Evolutionary conservation across 2,888 invertebrate species (phyloP), one percentile per base, ranked within the genome.

Genomic region (Diplazon laetatorius): DNA sequence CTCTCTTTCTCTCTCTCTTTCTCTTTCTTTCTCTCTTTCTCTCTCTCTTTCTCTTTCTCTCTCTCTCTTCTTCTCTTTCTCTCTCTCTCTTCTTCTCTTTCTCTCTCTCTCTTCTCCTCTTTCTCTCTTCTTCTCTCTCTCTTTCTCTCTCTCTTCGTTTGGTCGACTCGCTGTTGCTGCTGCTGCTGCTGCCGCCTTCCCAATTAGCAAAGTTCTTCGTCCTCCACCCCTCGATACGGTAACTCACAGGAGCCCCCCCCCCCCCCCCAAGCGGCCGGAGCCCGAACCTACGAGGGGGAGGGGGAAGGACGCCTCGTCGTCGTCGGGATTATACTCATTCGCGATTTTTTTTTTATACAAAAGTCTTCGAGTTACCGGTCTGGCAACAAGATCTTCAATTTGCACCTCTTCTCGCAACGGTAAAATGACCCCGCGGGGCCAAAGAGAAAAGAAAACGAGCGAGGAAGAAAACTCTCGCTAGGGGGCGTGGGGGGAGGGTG

Each of bases 191-290:
- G 50, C 71, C 52, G 70, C 63, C 57, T 73, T 44, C 62, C 78
- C 74, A 78, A 78, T 78, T 78, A 78, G 78, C 78, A 75, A 78
- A 78, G 78, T 78, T 78, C 74, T 78, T 78, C 74, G 70, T 78
- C 70, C 62, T 71, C 48, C 74, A 66, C 39, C 55, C 16, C 65
- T 46, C 25, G 60, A 25, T 22, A 63, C 57, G 50, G 55, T 55
- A 62, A 48, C 55, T 68, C 68, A 14, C 62, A 22, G 72, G 68
- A 70, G 55, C 50, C 65, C 46, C 74, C 69, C 14, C n/a, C n/a
- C n/a, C n/a, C n/a, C n/a, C n/a, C n/a, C 20, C 20, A 48, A 62
- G 22, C 44, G 66, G 37, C 60, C 25, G 39, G 39, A 20, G n/a
- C 30, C n/a, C 8, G 12, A 22, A 12, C 50, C 22, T 50, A 52